A percentile compares a stretch with the other conserved stretches of the same genome.
Evolutionary conservation across 2,797 vertebrate species (phyloP).

Genomic region (Borostomias antarcticus): DNA sequence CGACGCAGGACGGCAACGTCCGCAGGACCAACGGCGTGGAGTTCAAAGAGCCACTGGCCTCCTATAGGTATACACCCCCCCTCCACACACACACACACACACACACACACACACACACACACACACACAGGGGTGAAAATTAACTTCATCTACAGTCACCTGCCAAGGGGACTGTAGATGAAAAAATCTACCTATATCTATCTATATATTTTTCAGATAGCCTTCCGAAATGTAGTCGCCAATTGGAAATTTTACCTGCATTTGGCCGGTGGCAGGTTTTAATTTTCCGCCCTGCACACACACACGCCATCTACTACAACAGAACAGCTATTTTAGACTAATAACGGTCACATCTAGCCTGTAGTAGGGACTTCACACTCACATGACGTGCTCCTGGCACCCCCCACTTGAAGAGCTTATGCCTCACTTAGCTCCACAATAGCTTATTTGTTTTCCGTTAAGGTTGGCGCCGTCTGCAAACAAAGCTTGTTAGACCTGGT

Average conservation of each 20-base stretch:
- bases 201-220: too few relatives aligned
- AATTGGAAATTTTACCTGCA: too few relatives aligned
- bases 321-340: conserved; percentile 25
- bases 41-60: conserved; percentile 85
- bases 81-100: neutral
- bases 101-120: neutral
- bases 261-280: too few relatives aligned
- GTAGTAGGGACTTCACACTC: neutral
- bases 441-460: neutral
- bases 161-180: too few relatives aligned
- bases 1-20: conserved; percentile 90
- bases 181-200: too few relatives aligned
- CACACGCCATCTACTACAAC: conserved; percentile 2
- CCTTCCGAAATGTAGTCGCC: too few relatives aligned
- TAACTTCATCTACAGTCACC: too few relatives aligned
- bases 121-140: neutral
- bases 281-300: too few relatives aligned
- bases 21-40: conserved; percentile 82
- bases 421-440: neutral
- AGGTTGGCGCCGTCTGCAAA: neutral
- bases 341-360: conserved; percentile 14
- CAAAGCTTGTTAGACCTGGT: neutral
- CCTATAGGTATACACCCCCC: conserved; percentile 79
- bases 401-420: conserved; percentile 17
- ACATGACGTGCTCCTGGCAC: conserved; percentile 44